Evolutionary conservation across 1,140 invertebrate genomes (phyloP), one percentile per base, ranked within the genome.

Genomic region (Tyrophagus putrescentiae): DNA sequence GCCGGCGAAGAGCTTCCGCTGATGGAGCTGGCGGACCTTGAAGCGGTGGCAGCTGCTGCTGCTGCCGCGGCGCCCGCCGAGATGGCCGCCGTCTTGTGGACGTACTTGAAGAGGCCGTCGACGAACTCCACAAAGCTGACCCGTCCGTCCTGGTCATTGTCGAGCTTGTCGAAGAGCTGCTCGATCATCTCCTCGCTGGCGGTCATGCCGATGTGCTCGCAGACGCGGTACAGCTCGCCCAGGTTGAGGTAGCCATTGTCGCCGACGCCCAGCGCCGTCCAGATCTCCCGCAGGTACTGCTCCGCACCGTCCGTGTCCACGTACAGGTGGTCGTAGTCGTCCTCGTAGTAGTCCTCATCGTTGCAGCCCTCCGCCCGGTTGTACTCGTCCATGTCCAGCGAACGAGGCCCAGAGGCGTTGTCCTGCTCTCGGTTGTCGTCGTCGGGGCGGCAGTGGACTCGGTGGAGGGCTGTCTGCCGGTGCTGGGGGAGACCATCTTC

Each of bases 41-140:
- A 21, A 23, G 31, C 23, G 18, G 31, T 52, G 16, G 18, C 36
- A 50, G 57, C 23, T 58, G 7, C 16, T 50, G 33, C 23, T 48
- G 53, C 9, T 41, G 33, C 54, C n/a, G 33, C 27, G 16, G 18
- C 21, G 44, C n/a, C n/a, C n/a, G n/a, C n/a, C n/a, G n/a, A n/a
- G n/a, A n/a, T n/a, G n/a, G n/a, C n/a, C n/a, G 13, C 27, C 9
- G 27, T 50, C 23, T 60, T 6, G 23, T 45, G 44, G 16, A 45
- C n/a, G 60, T 57, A 61, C 31, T 39, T 76, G 67, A 82, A 77
- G 45, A 82, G 72, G 25, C 70, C 71, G 57, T 77, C 70, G 6
- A 82, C 65, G 68, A 84, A 81, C 64, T 84, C 81, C 33, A 79
- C 75, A 65, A 84, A 81, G 66, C 76, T 80, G 33, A 84, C 81